Percentiles rank a stretch among this genome's conserved stretches.
These are phyloP conservation scores for Pyrrhia umbra DNA, from an alignment of 2,888 invertebrate genomes.

Conservation along the genomic window DNA sequence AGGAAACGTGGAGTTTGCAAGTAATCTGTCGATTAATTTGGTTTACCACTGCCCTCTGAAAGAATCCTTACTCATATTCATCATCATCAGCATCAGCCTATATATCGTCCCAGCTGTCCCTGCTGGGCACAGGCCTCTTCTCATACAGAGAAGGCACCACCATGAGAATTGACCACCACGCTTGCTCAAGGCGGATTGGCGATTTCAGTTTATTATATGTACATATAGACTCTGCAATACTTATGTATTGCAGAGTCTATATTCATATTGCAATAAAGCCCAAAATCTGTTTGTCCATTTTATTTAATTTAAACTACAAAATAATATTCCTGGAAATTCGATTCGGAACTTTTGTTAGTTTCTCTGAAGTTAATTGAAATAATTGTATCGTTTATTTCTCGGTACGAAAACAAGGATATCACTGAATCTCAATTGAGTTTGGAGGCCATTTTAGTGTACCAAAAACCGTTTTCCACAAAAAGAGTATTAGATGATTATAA, in stretches of 20 bases:
- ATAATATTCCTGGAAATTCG: not conserved
- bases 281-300: not conserved
- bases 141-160: too few species aligned
- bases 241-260: not conserved
- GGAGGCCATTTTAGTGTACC: conserved; percentile 8
- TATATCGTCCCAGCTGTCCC: too few species aligned
- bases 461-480: conserved; percentile 8
- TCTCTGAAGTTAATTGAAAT: not conserved
- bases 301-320: not conserved
- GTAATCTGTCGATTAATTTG: too few species aligned
- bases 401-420: conserved; percentile 7
- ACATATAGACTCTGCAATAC: too few species aligned
- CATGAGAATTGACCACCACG: too few species aligned
- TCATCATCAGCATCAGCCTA: too few species aligned
- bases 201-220: too few species aligned
- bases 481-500: conserved; percentile 29
- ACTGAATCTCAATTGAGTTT: conserved; percentile 20
- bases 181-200: too few species aligned
- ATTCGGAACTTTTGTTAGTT: not conserved
- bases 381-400: not conserved
- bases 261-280: not conserved
- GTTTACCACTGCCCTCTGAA: too few species aligned
- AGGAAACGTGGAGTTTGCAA: too few species aligned
- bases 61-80: too few species aligned
- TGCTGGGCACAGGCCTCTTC: too few species aligned